Evolutionary conservation across 2,888 invertebrate species (phyloP).

Genomic region (Zygogramma bicolorata): DNA sequence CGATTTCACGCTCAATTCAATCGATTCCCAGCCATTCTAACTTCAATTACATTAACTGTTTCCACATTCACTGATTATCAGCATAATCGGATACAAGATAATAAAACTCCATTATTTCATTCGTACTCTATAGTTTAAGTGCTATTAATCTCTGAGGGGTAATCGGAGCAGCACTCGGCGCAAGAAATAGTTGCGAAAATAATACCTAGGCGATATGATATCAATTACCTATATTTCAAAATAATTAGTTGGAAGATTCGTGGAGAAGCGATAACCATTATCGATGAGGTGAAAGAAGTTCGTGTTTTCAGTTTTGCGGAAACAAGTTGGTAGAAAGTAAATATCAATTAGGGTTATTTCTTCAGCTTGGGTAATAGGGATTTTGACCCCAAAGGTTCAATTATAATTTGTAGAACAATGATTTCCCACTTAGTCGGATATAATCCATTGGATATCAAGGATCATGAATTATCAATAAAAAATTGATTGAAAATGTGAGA

Average conservation of each 20-base stretch:
- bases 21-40: constrained; percentile 14
- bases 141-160: background rate
- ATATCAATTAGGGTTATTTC: no score
- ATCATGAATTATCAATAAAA: no score
- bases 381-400: no score
- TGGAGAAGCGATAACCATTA: background rate
- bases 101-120: constrained; percentile 15
- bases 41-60: constrained; percentile 21
- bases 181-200: background rate
- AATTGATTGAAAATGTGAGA: no score
- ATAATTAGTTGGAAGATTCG: background rate
- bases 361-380: no score
- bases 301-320: no score
- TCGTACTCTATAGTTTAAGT: background rate
- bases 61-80: constrained; percentile 24
- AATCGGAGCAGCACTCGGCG: background rate
- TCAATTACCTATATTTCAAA: background rate
- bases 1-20: constrained; percentile 14
- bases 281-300: background rate
- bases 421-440: no score
- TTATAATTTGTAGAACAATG: no score
- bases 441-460: no score
- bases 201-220: background rate
- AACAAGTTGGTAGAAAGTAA: no score
- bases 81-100: constrained; percentile 13